Evolutionary conservation across 2,888 invertebrate genomes (phyloP).

Genomic region (Watsonalla cultraria): DNA sequence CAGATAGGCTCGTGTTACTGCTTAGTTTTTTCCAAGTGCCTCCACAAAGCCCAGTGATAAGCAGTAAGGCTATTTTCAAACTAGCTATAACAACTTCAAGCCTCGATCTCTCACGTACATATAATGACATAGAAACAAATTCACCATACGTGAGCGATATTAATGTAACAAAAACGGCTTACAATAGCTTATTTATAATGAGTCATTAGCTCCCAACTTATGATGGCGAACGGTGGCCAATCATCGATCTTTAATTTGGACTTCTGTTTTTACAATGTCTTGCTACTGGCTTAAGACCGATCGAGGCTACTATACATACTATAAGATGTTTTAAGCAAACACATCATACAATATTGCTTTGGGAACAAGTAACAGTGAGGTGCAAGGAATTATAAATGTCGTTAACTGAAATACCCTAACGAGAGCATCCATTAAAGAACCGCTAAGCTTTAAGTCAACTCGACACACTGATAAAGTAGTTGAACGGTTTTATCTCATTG

Average conservation of each 20-base stretch:
- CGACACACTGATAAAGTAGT: slow-evolving; percentile 1
- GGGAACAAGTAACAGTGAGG: slow-evolving; percentile 44
- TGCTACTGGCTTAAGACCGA: slow-evolving; percentile 40
- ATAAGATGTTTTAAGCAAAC: slow-evolving; percentile 55
- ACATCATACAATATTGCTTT: slow-evolving; percentile 49
- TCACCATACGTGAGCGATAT: slow-evolving; percentile 34
- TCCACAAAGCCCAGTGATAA: not conserved
- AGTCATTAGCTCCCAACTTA: slow-evolving; percentile 41
- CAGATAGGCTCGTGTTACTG: slow-evolving; percentile 27
- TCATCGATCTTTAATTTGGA: slow-evolving; percentile 36
- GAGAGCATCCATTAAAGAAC: slow-evolving; percentile 28
- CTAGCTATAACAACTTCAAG: not conserved
- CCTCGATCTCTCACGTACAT: not conserved
- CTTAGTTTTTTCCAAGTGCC: slow-evolving; percentile 8
- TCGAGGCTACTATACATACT: slow-evolving; percentile 57
- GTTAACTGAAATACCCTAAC: slow-evolving; percentile 15
- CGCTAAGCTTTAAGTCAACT: slow-evolving; percentile 24
- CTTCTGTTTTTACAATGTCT: slow-evolving; percentile 38
- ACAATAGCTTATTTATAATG: slow-evolving; percentile 33
- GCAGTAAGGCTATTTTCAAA: not conserved
- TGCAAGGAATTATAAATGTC: slow-evolving; percentile 45
- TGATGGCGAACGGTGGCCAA: slow-evolving; percentile 33
- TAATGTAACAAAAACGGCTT: slow-evolving; percentile 35
- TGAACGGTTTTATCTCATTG: too few species aligned
- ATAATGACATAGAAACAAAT: not conserved